Conservation (phyloP, 2,888 invertebrate species). For the Idaea aversata region DNA sequence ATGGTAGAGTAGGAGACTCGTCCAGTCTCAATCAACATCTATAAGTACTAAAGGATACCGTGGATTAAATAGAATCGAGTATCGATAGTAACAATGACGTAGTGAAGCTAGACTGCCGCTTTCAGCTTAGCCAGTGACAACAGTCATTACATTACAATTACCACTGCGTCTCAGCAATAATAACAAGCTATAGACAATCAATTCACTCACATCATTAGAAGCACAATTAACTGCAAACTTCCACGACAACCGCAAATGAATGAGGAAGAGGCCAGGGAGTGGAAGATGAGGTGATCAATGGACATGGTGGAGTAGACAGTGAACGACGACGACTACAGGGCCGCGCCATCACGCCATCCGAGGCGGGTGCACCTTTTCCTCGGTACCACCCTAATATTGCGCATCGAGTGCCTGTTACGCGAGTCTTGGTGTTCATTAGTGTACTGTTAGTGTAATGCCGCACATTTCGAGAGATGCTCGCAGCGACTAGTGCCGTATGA, state of each 20-base stretch:
- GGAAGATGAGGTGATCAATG: not conserved
- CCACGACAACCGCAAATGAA: not conserved
- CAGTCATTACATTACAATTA: slow-evolving; percentile 36
- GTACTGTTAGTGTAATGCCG: slow-evolving; percentile 78
- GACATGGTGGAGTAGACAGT: not conserved
- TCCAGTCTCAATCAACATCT: slow-evolving; percentile 55
- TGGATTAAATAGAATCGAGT: slow-evolving; percentile 54
- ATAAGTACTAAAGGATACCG: slow-evolving; percentile 45
- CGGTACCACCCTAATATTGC: slow-evolving; percentile 71
- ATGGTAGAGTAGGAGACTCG: slow-evolving; percentile 70
- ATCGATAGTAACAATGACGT: slow-evolving; percentile 42
- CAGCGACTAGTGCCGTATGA: slow-evolving; percentile 64
- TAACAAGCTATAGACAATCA: slow-evolving; percentile 38
- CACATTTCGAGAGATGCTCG: slow-evolving; percentile 65
- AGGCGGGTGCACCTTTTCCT: slow-evolving; percentile 18
- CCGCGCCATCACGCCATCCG: not conserved
- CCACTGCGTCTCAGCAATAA: slow-evolving; percentile 35
- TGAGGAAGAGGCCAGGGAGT: not conserved
- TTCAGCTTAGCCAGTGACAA: slow-evolving; percentile 60
- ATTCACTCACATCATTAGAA: slow-evolving; percentile 31
- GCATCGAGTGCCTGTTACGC: slow-evolving; percentile 71
- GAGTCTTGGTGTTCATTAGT: slow-evolving; percentile 76
- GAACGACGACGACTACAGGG: slow-evolving; percentile 33
- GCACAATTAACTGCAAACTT: not conserved
- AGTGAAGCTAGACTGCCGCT: slow-evolving; percentile 69